These are phyloP conservation scores for Myocastor coypus DNA, from an alignment of 2,113 vertebrate genomes.

Conservation along the genomic window DNA sequence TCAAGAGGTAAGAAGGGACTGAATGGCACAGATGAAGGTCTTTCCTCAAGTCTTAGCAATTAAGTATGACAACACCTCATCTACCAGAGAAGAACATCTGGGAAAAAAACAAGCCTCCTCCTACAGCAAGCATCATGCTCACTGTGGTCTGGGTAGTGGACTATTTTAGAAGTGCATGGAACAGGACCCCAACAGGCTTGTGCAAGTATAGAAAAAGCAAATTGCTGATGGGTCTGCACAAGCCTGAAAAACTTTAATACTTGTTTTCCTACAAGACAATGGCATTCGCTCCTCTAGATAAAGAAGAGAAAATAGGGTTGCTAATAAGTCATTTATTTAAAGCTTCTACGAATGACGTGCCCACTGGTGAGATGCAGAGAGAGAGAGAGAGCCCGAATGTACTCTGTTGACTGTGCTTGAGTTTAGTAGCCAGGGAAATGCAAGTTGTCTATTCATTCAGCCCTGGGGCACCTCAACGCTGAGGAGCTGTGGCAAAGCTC, in stretches of 20 bases:
- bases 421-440: background rate
- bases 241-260: background rate
- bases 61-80: background rate
- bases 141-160: too few species aligned
- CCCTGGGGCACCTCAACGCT: background rate
- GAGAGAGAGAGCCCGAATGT: background rate
- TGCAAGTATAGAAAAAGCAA: background rate
- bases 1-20: background rate
- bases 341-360: background rate
- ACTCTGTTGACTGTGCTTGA: background rate
- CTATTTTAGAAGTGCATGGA: background rate
- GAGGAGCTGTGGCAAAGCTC: rapidly evolving
- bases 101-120: background rate
- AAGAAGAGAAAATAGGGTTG: background rate
- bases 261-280: background rate
- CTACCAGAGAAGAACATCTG: background rate
- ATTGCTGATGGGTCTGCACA: background rate
- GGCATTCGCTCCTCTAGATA: background rate
- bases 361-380: background rate
- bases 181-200: background rate
- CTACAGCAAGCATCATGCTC: background rate
- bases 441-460: background rate
- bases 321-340: background rate
- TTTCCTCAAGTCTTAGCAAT: background rate
- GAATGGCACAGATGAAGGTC: too few species aligned